These are phyloP conservation scores for Glyphotaelius pellucidus DNA, from an alignment of 2,888 invertebrate genomes.

Conservation along the genomic window DNA sequence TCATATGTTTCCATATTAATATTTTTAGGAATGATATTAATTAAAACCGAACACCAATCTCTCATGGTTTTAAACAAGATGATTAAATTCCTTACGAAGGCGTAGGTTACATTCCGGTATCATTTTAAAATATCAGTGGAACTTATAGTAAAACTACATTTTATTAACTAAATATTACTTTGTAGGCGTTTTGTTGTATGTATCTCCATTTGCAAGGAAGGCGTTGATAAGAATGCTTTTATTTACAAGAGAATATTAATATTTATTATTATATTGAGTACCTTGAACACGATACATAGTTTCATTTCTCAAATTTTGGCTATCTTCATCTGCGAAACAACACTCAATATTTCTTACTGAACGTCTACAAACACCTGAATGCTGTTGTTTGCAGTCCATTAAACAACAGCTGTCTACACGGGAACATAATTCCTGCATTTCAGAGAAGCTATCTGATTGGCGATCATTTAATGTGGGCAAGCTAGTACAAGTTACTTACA, in stretches of 20 bases:
- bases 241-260: not conserved
- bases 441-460: not conserved
- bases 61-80: too few relatives aligned
- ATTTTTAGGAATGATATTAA: too few relatives aligned
- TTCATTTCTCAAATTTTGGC: not conserved
- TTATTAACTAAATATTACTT: not conserved
- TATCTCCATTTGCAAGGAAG: not conserved
- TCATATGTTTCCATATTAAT: too few relatives aligned
- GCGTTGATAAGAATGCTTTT: not conserved
- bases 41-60: too few relatives aligned
- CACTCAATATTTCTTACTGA: not conserved
- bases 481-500: not conserved
- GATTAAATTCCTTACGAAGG: too few relatives aligned
- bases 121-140: not conserved
- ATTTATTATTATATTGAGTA: not conserved
- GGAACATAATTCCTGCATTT: not conserved
- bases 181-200: not conserved
- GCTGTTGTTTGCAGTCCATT: not conserved
- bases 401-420: not conserved
- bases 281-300: not conserved
- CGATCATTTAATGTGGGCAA: not conserved
- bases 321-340: not conserved
- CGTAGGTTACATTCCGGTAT: too few relatives aligned
- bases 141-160: not conserved
- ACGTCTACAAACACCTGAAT: slow-evolving; percentile 2